Evolutionary conservation across 2,888 invertebrate species (phyloP).

Genomic region (Galeopsomyia nigrocyanea): DNA sequence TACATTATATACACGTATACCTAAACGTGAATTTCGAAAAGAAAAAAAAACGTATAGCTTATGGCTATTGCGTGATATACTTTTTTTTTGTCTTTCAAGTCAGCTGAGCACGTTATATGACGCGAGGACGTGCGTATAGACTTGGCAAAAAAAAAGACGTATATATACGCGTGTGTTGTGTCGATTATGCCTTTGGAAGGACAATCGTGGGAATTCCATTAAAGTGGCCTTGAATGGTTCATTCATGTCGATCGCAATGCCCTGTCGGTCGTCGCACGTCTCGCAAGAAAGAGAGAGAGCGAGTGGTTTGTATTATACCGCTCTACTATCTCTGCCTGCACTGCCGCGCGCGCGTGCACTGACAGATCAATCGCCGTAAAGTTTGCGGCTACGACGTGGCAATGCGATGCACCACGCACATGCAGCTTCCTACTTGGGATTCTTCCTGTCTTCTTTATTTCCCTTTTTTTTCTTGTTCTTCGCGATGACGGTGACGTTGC

Average conservation of each 20-base stretch:
- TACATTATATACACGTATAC: too few species aligned
- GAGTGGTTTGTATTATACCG: background rate
- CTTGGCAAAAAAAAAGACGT: slow-evolving; percentile 12
- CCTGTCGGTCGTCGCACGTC: slow-evolving; percentile 29
- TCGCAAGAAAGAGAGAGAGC: background rate
- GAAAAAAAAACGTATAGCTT: too few species aligned
- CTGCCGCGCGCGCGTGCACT: slow-evolving; percentile 57
- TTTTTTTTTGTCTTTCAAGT: too few species aligned
- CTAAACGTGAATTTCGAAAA: too few species aligned
- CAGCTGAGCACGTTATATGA: slow-evolving; percentile 50
- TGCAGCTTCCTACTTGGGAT: slow-evolving; percentile 9
- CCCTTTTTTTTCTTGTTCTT: background rate
- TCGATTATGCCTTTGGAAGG: slow-evolving; percentile 64
- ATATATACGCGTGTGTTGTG: background rate
- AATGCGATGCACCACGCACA: background rate
- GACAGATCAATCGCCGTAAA: slow-evolving; percentile 66
- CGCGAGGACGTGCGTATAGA: slow-evolving; percentile 50
- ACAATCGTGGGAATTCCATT: slow-evolving; percentile 69
- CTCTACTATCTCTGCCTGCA: background rate
- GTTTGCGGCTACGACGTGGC: slow-evolving; percentile 10
- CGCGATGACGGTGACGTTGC: slow-evolving; percentile 18
- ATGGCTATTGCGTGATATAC: too few species aligned
- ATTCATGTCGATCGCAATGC: slow-evolving; percentile 68
- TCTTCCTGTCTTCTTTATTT: slow-evolving; percentile 4
- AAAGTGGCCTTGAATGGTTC: slow-evolving; percentile 67